phyloP scores from a whole-genome alignment of 2,797 vertebrate genomes.

The Tarsius wallacei region DNA sequence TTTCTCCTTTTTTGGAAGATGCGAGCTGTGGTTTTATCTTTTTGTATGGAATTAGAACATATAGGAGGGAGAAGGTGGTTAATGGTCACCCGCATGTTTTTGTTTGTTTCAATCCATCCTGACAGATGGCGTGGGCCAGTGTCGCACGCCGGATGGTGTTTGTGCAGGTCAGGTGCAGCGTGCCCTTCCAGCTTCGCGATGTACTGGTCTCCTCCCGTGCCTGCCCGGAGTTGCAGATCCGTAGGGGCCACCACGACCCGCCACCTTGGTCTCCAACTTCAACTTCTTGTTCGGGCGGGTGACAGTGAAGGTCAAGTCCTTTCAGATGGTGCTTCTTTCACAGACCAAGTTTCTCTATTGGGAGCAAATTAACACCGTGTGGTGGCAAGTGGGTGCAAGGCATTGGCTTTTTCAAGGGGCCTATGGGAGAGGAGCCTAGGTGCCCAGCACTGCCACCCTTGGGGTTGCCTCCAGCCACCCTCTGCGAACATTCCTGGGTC shows the following conservation, averaged over 20 bases:
- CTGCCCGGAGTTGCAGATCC: neutral
- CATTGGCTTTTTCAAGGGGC: too few species aligned
- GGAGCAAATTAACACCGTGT: too few species aligned
- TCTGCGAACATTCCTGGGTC: neutral
- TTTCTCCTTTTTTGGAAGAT: constrained; percentile 70
- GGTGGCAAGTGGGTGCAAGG: too few species aligned
- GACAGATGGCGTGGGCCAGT: neutral
- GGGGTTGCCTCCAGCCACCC: neutral
- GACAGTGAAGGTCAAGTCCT: too few species aligned
- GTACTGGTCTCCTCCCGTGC: neutral
- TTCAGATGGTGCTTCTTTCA: too few species aligned
- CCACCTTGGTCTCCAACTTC: neutral
- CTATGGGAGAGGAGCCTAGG: neutral
- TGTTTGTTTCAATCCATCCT: neutral
- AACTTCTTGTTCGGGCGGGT: too few species aligned
- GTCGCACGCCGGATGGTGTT: neutral
- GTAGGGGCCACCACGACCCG: neutral
- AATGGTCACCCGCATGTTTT: neutral
- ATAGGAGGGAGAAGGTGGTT: neutral
- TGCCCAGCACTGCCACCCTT: neutral
- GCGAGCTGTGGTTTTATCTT: constrained; percentile 20
- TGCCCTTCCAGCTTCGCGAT: neutral
- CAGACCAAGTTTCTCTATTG: too few species aligned
- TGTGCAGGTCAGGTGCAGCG: neutral
- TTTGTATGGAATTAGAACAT: neutral